A percentile compares a stretch with the other conserved stretches of the same genome.
These are phyloP conservation scores for Psettodes erumei DNA, from an alignment of 2,113 vertebrate species.

Conservation along the genomic window DNA sequence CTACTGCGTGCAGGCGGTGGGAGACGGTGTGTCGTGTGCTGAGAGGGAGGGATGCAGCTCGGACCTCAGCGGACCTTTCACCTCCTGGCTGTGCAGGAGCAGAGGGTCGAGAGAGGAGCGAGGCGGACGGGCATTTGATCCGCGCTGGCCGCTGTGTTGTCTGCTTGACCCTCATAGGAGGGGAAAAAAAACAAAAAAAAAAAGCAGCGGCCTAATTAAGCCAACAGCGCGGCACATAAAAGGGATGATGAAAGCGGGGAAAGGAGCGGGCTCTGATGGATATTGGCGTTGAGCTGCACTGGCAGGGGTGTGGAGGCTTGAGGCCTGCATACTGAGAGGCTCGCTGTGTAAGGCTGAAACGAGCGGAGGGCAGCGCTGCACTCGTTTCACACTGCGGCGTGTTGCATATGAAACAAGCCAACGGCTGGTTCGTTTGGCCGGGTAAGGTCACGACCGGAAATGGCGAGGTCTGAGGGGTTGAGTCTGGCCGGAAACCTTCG, in stretches of 20 bases:
- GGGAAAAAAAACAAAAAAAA: no score
- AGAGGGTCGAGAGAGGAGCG: conserved; percentile 37
- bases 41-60: conserved; percentile 7
- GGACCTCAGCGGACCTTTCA: conserved; percentile 69
- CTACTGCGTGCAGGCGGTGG: conserved; percentile 34
- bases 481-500: not conserved
- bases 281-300: conserved; percentile 79
- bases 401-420: conserved; percentile 22
- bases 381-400: conserved; percentile 28
- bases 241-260: conserved; percentile 80
- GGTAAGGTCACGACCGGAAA: not conserved
- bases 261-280: conserved; percentile 78
- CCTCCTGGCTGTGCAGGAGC: conserved; percentile 54
- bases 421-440: conserved; percentile 1
- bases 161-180: conserved; percentile 73
- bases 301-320: conserved; percentile 70
- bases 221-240: conserved; percentile 80
- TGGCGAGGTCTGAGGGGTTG: not conserved
- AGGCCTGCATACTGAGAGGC: conserved; percentile 71
- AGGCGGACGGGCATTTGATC: conserved; percentile 76
- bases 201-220: conserved; percentile 81
- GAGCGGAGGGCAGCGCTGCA: conserved; percentile 19
- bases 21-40: conserved; percentile 25
- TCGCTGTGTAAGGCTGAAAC: conserved; percentile 40
- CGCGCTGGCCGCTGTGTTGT: conserved; percentile 63